Percentiles rank a stretch among this genome's conserved stretches.
These are phyloP conservation scores for Lissocephala sabroskyi DNA, from an alignment of 2,888 invertebrate species.

Conservation along the genomic window DNA sequence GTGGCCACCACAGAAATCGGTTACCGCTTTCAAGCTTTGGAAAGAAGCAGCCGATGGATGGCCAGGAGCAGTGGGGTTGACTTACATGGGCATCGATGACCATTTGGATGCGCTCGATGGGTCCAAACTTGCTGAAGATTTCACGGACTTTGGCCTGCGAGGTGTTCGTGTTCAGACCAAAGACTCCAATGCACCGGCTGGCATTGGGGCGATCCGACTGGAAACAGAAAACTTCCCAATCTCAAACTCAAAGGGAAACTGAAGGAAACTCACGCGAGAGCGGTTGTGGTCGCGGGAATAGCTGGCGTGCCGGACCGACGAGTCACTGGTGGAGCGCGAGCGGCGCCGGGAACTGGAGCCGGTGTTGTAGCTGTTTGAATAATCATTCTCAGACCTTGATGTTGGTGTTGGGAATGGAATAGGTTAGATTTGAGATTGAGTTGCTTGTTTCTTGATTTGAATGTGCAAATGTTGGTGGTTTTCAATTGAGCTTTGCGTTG, in stretches of 20 bases:
- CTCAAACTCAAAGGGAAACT: not conserved
- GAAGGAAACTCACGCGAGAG: slow-evolving; percentile 39
- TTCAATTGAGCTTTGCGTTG: slow-evolving; percentile 22
- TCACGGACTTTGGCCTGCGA: slow-evolving; percentile 93
- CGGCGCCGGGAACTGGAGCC: slow-evolving; percentile 51
- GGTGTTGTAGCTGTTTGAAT: slow-evolving; percentile 79
- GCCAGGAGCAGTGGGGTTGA: slow-evolving; percentile 11
- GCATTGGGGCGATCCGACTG: slow-evolving; percentile 79
- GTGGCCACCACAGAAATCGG: too few relatives aligned
- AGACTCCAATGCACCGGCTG: slow-evolving; percentile 93
- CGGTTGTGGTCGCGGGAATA: slow-evolving; percentile 33
- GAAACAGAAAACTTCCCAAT: not conserved
- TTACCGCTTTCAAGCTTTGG: too few relatives aligned
- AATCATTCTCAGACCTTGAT: slow-evolving; percentile 75
- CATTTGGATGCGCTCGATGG: slow-evolving; percentile 92
- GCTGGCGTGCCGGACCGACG: slow-evolving; percentile 19
- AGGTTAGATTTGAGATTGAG: slow-evolving; percentile 38
- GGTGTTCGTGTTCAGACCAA: slow-evolving; percentile 94
- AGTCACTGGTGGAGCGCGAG: slow-evolving; percentile 20
- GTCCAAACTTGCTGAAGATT: slow-evolving; percentile 93
- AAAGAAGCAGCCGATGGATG: too few relatives aligned
- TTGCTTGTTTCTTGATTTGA: slow-evolving; percentile 21
- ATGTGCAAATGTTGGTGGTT: slow-evolving; percentile 22
- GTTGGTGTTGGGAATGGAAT: slow-evolving; percentile 17
- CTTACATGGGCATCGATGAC: slow-evolving; percentile 91